phyloP scores from a whole-genome alignment of 2,888 invertebrate species.

The Ashinkailepas kermadecensis region DNA sequence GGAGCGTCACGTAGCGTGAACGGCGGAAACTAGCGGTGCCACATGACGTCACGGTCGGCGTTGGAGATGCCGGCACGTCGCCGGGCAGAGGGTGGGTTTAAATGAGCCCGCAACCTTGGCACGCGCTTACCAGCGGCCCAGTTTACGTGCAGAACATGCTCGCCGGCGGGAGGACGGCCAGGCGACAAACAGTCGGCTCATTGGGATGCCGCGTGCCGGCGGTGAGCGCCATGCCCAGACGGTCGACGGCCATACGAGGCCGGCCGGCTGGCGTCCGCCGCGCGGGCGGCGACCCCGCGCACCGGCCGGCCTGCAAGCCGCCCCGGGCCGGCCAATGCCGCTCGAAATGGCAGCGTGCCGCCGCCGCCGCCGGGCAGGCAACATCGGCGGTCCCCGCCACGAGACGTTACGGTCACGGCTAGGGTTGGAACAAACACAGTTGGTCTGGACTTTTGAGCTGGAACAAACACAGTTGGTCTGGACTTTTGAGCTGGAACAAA shows the following conservation, averaged over 20 bases:
- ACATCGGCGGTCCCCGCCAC: too few relatives aligned
- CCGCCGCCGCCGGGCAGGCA: too few relatives aligned
- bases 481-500: too few relatives aligned
- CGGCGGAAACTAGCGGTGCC: not conserved
- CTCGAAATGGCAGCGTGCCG: too few relatives aligned
- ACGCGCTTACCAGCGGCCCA: not conserved
- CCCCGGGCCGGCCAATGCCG: not conserved
- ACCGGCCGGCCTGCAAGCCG: not conserved
- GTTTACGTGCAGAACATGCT: conserved; percentile 10
- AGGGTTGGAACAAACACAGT: too few relatives aligned
- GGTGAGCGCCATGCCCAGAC: not conserved
- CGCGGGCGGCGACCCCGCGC: not conserved
- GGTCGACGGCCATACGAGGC: not conserved
- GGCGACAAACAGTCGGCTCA: not conserved
- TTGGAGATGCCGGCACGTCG: conserved; percentile 10
- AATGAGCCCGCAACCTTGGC: not conserved
- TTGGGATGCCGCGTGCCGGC: not conserved
- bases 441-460: too few relatives aligned
- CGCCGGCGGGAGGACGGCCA: too few relatives aligned
- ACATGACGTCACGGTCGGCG: not conserved
- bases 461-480: too few relatives aligned
- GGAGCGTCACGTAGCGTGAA: conserved; percentile 3
- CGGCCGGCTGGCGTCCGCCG: not conserved
- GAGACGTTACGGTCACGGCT: too few relatives aligned
- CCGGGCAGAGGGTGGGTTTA: not conserved